Percentiles rank a stretch among this genome's conserved stretches.
Conservation (phyloP, 2,113 vertebrate genomes). For the Hemichromis elongatus region DNA sequence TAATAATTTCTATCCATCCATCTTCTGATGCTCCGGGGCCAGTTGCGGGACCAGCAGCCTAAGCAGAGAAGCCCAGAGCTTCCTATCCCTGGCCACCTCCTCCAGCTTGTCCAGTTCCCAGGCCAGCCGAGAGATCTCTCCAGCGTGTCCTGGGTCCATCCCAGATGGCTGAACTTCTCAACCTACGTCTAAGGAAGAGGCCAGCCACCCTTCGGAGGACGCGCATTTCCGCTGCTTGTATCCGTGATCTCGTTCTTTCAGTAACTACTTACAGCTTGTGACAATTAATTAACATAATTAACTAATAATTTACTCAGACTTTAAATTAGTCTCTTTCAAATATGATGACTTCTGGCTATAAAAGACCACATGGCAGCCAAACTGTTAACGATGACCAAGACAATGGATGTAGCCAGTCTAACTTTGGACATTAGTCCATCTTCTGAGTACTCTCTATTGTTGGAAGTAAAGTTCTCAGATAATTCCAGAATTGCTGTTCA, state of each 20-base stretch:
- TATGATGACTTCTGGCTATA: too few species aligned
- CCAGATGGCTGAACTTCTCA: neutral
- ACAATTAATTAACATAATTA: too few species aligned
- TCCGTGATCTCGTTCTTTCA: too few species aligned
- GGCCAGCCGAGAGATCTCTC: neutral
- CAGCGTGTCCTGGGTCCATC: neutral
- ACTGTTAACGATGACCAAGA: neutral
- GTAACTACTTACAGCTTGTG: too few species aligned
- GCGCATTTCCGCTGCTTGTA: neutral
- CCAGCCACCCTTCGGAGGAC: neutral
- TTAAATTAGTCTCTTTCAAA: too few species aligned
- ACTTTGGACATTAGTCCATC: neutral
- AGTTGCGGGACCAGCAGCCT: too few species aligned
- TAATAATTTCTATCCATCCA: neutral
- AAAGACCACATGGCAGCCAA: neutral
- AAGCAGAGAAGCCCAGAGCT: neutral
- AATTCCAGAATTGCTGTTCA: neutral
- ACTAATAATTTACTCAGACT: too few species aligned
- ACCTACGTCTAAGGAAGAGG: neutral
- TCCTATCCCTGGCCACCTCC: neutral
- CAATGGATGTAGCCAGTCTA: neutral
- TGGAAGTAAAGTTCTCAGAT: neutral
- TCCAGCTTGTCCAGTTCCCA: neutral
- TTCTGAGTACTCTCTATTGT: neutral
- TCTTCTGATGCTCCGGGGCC: too few species aligned